Base-by-base conservation (phyloP, 2,888 invertebrate genomes). In the Protophormia terraenovae region DNA sequence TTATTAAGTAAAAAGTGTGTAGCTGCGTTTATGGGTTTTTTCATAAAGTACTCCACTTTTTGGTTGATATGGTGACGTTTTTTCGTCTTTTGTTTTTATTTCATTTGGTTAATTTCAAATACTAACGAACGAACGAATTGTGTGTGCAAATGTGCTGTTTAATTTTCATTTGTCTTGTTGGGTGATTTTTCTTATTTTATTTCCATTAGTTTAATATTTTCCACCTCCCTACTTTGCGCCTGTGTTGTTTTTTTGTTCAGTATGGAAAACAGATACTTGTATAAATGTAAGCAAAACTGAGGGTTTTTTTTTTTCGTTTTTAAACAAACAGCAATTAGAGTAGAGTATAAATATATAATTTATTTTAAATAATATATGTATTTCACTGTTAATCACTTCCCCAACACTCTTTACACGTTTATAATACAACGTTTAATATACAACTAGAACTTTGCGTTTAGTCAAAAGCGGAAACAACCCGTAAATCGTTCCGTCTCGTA, bases 361-460 rank as follows among this genome's bases (percentile, higher is more conserved):
- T n/a, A n/a, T n/a, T n/a, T 38, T 50, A 50, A 50, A 50, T 60
- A 41, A 45, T 55, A n/a, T n/a, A n/a, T n/a, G n/a, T n/a, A 64
- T 66, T 66, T 45, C 47, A 53, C 35, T 29, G 47, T 75, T 75
- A 75, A 60, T 62, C 62, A 76, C 53, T 82, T 82, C 69, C 55
- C 82, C 55, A 82, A 53, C 41, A 66, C 77, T n/a, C n/a, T n/a
- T n/a, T n/a, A 69, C 83, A 80, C 87, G 83, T 73, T 86, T 75
- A 78, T 80, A 67, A 73, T 47, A 86, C 87, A 73, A 81, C 87
- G 86, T 80, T 83, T 78, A 75, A 84, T 79, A 83, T 78, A 82
- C 86, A 86, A 88, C 88, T 88, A 88, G 88, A 88, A 88, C 87
- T 60, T 85, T 87, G 86, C 84, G 87, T 88, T 87, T 83, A 79